A percentile compares a stretch with the other conserved stretches of the same genome.
Evolutionary conservation across 35 echinoderm and acorn worm genomes (phyloP).

Genomic region (Acanthaster planci): DNA sequence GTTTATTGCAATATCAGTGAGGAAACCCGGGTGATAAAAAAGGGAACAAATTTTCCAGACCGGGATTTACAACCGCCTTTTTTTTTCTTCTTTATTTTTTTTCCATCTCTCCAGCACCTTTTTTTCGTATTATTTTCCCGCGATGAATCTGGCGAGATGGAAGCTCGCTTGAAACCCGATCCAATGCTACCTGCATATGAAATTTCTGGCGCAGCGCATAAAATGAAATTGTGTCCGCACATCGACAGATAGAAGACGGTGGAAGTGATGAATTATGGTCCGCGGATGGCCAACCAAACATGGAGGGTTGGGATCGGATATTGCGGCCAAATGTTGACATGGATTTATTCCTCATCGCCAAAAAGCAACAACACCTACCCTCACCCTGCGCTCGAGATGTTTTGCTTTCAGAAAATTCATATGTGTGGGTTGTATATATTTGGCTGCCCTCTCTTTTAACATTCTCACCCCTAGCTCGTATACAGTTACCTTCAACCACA

Average conservation of each 20-base stretch:
- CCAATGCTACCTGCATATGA: conserved; percentile 30
- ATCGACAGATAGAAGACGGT: conserved; percentile 11
- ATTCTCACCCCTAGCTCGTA: too few species aligned
- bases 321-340: neutral
- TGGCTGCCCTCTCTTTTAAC: too few species aligned
- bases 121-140: conserved; percentile 26
- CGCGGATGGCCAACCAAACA: neutral
- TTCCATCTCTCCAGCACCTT: neutral
- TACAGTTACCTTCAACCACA: too few species aligned
- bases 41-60: conserved; percentile 13
- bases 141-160: conserved; percentile 14
- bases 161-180: conserved; percentile 22
- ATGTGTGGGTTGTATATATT: too few species aligned
- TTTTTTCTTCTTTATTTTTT: neutral
- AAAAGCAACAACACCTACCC: too few species aligned
- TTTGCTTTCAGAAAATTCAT: too few species aligned
- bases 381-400: too few species aligned
- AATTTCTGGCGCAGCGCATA: conserved; percentile 22
- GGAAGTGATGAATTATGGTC: conserved; percentile 20
- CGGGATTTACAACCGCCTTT: conserved; percentile 12
- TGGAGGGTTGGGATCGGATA: neutral
- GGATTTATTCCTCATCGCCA: too few species aligned
- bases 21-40: conserved; percentile 9
- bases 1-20: conserved; percentile 16
- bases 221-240: conserved; percentile 24